Conservation (phyloP, 2,888 invertebrate species). For the Boloria euphrosyne region DNA sequence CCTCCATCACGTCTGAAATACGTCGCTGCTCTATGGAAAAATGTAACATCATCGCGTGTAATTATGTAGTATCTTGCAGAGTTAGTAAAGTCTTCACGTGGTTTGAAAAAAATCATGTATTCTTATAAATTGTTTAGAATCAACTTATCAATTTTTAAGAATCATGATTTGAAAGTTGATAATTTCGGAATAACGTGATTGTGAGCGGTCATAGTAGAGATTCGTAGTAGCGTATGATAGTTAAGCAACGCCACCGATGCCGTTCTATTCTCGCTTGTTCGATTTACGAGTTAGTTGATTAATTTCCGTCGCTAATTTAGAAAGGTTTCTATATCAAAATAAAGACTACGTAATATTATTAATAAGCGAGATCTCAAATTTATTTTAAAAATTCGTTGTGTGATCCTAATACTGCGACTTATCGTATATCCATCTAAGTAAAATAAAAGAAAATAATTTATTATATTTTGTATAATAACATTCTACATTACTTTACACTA, state of each 20-base stretch:
- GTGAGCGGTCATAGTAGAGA: constrained; percentile 13
- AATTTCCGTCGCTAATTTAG: constrained; percentile 77
- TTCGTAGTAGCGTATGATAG: background rate
- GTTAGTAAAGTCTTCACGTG: background rate
- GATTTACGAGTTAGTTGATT: constrained; percentile 74
- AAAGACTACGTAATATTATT: constrained; percentile 81
- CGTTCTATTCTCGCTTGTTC: constrained; percentile 65
- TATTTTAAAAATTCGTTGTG: constrained; percentile 78
- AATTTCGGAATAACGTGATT: constrained; percentile 9
- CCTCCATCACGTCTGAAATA: constrained; percentile 5
- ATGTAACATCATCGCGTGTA: background rate
- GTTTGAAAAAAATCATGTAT: background rate
- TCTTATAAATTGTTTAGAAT: constrained; percentile 25
- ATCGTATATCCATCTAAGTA: constrained; percentile 67
- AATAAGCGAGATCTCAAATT: constrained; percentile 83
- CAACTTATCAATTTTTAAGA: constrained; percentile 36
- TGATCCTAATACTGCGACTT: constrained; percentile 79
- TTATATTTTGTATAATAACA: constrained; percentile 81
- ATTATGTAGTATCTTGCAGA: background rate
- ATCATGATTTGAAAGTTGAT: constrained; percentile 14
- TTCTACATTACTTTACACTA: constrained; percentile 81
- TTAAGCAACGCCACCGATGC: constrained; percentile 38
- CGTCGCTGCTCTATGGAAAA: constrained; percentile 6
- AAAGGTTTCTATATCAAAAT: constrained; percentile 79
- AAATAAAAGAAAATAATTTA: constrained; percentile 79